A percentile compares a stretch with the other conserved stretches of the same genome.
Evolutionary conservation across 2,113 vertebrate genomes (phyloP).

Genomic region (Ahaetulla prasina): DNA sequence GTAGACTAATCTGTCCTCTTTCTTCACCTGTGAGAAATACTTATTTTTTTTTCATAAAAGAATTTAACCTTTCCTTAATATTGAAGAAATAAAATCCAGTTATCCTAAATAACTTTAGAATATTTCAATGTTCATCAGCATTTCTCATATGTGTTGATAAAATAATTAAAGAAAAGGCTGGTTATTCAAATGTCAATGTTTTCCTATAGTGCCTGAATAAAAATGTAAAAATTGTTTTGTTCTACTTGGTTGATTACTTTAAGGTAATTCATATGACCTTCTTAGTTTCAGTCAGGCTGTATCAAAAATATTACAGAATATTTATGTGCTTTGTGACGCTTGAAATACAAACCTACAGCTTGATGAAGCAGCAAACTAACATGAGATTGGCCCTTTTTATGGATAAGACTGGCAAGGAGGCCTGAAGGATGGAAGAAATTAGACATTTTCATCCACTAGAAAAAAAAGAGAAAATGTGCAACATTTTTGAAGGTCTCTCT

Average conservation of each 20-base stretch:
- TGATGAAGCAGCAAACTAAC: background rate
- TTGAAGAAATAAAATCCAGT: background rate
- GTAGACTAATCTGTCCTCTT: background rate
- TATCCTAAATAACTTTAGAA: background rate
- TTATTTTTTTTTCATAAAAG: background rate
- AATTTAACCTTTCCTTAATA: background rate
- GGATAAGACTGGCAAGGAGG: background rate
- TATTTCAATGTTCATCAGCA: background rate
- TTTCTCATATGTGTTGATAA: background rate
- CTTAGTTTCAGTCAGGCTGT: background rate
- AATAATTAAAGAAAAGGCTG: background rate
- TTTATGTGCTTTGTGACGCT: background rate
- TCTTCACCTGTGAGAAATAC: background rate
- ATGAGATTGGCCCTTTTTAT: background rate
- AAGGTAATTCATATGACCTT: slow-evolving; percentile 10
- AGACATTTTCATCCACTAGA: background rate
- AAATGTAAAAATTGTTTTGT: background rate
- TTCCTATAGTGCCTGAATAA: background rate
- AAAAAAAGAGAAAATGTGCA: background rate
- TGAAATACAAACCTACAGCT: background rate
- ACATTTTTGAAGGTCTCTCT: background rate
- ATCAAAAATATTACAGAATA: background rate
- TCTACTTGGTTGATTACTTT: background rate
- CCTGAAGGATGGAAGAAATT: background rate
- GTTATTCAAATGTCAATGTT: background rate